phyloP scores from a whole-genome alignment of 1,140 invertebrate species.

The Rhyzopertha dominica region DNA sequence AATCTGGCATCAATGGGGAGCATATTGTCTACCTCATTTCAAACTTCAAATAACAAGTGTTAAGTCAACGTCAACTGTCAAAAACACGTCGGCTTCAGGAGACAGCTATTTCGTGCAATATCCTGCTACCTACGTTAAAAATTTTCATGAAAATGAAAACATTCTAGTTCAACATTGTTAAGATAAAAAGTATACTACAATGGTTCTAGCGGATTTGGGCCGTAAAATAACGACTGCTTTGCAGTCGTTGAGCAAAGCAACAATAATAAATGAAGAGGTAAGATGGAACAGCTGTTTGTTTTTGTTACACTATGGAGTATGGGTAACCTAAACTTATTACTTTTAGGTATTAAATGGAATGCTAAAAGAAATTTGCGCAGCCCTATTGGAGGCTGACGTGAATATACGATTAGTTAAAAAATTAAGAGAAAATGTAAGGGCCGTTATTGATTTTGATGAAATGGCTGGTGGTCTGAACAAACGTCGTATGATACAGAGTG shows the following conservation, averaged over 20 bases:
- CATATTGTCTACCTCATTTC: too few species aligned
- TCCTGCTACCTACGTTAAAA: too few species aligned
- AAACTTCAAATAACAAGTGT: too few species aligned
- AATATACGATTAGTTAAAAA: conserved; percentile 96
- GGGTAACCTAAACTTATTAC: neutral
- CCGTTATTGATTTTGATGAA: conserved; percentile 98
- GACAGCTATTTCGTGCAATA: too few species aligned
- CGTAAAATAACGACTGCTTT: conserved; percentile 98
- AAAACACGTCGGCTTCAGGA: too few species aligned
- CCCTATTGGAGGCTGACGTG: conserved; percentile 97
- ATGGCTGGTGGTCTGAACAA: conserved; percentile 99
- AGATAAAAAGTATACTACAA: conserved; percentile 50
- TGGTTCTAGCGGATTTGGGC: conserved; percentile 99
- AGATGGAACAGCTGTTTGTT: conserved; percentile 36
- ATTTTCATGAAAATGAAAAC: too few species aligned
- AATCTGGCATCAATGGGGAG: too few species aligned
- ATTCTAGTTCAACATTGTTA: conserved; percentile 4
- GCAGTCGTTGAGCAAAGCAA: conserved; percentile 95
- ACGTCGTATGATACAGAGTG: conserved; percentile 96
- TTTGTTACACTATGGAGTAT: conserved; percentile 15
- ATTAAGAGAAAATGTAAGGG: conserved; percentile 95
- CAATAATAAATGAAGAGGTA: conserved; percentile 98
- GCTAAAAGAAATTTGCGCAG: conserved; percentile 98
- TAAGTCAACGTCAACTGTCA: too few species aligned
- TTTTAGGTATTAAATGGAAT: conserved; percentile 93